Conservation (phyloP, 2,888 invertebrate species). For the Salpingus planirostris region DNA sequence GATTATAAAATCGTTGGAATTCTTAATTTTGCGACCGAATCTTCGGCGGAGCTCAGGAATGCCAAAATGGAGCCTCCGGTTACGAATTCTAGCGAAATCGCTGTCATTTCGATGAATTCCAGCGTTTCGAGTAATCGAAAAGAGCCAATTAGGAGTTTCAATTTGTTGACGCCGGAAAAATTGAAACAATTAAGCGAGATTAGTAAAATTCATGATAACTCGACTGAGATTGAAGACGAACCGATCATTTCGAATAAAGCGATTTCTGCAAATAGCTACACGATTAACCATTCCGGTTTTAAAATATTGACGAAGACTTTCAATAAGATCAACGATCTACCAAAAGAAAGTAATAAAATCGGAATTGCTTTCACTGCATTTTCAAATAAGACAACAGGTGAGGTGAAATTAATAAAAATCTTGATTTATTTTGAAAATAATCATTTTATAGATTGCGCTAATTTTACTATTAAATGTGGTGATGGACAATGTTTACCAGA, state of each 20-base stretch:
- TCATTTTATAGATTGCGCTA: conserved; percentile 18
- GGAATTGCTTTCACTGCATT: conserved; percentile 7
- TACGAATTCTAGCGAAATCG: conserved; percentile 13
- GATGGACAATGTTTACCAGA: conserved; percentile 57
- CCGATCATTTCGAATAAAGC: conserved; percentile 53
- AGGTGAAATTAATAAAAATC: too few relatives aligned
- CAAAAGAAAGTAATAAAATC: conserved; percentile 35
- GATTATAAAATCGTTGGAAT: conserved; percentile 31
- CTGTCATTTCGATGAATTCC: conserved; percentile 22
- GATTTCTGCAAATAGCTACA: conserved; percentile 50
- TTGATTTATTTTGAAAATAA: too few relatives aligned
- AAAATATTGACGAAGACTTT: conserved; percentile 57
- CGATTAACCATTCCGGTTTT: conserved; percentile 55
- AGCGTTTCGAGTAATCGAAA: conserved; percentile 17
- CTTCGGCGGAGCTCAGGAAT: conserved; percentile 21
- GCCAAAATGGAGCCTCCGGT: conserved; percentile 27
- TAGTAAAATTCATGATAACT: conserved; percentile 48
- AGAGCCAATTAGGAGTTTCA: conserved; percentile 12
- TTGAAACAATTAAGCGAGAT: conserved; percentile 49
- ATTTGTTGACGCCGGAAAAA: conserved; percentile 29
- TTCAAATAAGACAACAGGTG: conserved; percentile 13
- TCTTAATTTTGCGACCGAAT: conserved; percentile 33
- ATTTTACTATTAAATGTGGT: conserved; percentile 47
- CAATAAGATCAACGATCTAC: conserved; percentile 45
- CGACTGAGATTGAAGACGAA: conserved; percentile 40